These are phyloP conservation scores for Hormaphis cornu DNA, from an alignment of 1,140 invertebrate genomes.

Conservation along the genomic window DNA sequence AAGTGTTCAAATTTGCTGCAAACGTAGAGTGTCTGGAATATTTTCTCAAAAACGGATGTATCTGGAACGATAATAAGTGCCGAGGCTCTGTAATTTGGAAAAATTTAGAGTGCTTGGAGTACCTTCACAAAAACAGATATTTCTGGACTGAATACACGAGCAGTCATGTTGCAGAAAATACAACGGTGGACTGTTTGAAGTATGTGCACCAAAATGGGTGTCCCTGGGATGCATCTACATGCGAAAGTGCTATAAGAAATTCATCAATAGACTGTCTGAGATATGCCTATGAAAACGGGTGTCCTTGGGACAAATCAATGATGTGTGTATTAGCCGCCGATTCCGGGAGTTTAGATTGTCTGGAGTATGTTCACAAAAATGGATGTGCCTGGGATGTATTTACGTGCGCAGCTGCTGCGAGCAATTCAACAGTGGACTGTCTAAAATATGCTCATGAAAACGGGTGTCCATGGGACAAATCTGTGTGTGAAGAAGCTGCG, in stretches of 20 bases:
- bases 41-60: too few species aligned
- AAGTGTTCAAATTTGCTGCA: too few species aligned
- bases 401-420: not conserved
- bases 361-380: not conserved
- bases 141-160: not conserved
- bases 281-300: not conserved
- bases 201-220: too few species aligned
- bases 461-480: not conserved
- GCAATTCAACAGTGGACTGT: not conserved
- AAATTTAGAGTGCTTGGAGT: too few species aligned
- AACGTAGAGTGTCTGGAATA: too few species aligned
- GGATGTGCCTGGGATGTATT: not conserved
- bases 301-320: not conserved
- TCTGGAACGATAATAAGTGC: too few species aligned
- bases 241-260: too few species aligned
- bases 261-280: not conserved
- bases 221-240: too few species aligned
- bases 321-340: not conserved
- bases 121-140: too few species aligned
- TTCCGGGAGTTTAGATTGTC: not conserved
- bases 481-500: not conserved
- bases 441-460: not conserved
- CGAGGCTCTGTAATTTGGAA: too few species aligned
- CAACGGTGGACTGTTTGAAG: too few species aligned
- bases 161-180: not conserved